Conservation (phyloP, 2,888 invertebrate genomes). For the Caenorhabditis wallacei region DNA sequence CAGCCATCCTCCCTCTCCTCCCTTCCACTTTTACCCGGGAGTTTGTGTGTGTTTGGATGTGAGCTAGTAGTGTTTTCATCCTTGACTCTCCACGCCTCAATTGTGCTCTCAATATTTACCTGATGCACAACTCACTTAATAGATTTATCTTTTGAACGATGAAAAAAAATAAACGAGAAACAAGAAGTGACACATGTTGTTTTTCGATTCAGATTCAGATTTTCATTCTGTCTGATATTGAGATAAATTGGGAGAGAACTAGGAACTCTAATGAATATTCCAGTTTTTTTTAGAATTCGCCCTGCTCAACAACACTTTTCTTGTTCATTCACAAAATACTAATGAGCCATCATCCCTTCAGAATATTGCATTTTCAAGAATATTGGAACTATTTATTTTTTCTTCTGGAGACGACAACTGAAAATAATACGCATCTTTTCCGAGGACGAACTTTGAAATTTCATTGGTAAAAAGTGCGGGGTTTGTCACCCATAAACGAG, state of each 20-base stretch:
- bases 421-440: background rate
- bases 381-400: background rate
- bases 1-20: slow-evolving; percentile 10
- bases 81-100: slow-evolving; percentile 17
- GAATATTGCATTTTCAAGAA: slow-evolving; percentile 26
- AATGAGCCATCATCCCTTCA: slow-evolving; percentile 44
- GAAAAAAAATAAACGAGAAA: background rate
- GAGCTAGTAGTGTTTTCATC: slow-evolving; percentile 44
- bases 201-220: slow-evolving; percentile 15
- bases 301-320: slow-evolving; percentile 40
- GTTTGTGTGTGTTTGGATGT: slow-evolving; percentile 24
- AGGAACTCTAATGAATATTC: slow-evolving; percentile 55
- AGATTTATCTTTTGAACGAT: slow-evolving; percentile 28
- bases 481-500: slow-evolving; percentile 53
- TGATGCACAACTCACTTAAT: slow-evolving; percentile 33
- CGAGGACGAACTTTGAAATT: slow-evolving; percentile 10
- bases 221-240: slow-evolving; percentile 1
- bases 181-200: slow-evolving; percentile 37
- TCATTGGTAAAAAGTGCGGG: slow-evolving; percentile 40
- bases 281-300: slow-evolving; percentile 35
- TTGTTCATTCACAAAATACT: slow-evolving; percentile 56
- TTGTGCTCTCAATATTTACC: slow-evolving; percentile 35
- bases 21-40: slow-evolving; percentile 15
- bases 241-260: background rate
- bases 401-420: background rate